Percentiles rank a stretch among this genome's conserved stretches.
phyloP scores from a whole-genome alignment of 2,113 vertebrate genomes.

The Anas platyrhynchos region DNA sequence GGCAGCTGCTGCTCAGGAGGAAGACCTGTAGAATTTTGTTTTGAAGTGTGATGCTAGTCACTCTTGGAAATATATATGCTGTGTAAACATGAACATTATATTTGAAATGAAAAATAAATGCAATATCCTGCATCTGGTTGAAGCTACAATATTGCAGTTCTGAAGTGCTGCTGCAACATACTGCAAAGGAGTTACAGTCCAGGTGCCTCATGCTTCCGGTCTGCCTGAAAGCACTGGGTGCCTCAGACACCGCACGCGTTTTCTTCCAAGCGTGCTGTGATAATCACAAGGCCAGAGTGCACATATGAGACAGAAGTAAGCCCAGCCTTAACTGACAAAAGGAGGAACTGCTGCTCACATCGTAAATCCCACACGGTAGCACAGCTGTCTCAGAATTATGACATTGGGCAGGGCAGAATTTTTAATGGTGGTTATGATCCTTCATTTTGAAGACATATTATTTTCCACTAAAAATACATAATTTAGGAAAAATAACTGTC shows the following conservation, averaged over 20 bases:
- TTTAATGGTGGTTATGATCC: neutral
- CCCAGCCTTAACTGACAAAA: neutral
- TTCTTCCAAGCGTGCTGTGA: neutral
- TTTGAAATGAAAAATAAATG: neutral
- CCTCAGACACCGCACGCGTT: neutral
- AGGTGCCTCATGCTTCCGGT: neutral
- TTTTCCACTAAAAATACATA: neutral
- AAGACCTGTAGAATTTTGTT: constrained; percentile 72
- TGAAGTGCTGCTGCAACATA: neutral
- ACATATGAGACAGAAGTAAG: neutral
- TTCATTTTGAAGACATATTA: neutral
- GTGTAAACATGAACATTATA: neutral
- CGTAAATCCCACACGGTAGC: neutral
- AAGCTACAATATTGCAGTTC: neutral
- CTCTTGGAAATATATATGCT: neutral
- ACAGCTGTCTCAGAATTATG: neutral
- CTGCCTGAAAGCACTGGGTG: neutral
- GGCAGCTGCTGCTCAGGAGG: constrained; percentile 82
- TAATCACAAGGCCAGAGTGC: neutral
- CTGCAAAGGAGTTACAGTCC: neutral
- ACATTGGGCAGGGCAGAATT: neutral
- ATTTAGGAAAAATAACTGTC: neutral
- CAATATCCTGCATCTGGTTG: neutral
- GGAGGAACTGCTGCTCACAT: neutral
- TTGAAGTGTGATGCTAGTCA: neutral